Base-by-base conservation (phyloP, 2,888 invertebrate species). In the Yponomeuta sedellus region DNA sequence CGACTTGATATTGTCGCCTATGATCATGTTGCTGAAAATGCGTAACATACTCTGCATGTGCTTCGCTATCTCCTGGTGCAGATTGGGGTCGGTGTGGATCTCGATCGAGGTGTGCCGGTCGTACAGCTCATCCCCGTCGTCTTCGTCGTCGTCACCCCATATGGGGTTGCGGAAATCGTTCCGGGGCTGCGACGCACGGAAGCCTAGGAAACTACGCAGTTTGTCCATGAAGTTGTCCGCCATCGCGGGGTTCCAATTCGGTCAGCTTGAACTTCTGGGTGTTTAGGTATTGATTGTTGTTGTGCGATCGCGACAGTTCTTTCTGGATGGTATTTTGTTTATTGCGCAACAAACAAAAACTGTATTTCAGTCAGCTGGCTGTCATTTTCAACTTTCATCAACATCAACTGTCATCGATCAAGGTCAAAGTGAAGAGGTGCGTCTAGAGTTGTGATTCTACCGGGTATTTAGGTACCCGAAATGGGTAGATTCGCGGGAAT, bases 91-190 rank as follows among this genome's bases (percentile, higher is more conserved):
- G 16, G 75, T 71, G 65, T 73, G 74, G 5, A 75, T 69, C 16
- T 81, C 75, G 63, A 81, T 78, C 34, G 77, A 75, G 4, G 61
- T 16, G 10, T 83, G 77, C 70, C 81, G 81, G 11, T 82, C 75
- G 69, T 87, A 90, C 19, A 90, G 77, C 70, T 90, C 90, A 70
- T 89, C 89, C 3, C 80, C 87, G 57, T 85, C 85, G 68, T 89
- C 90, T 28, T 80, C 80, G 70, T 89, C 89, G 69, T 89, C 89
- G 68, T 89, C 89, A 6, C 82, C 84, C 90, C 91, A 90, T 71
- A 91, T 88, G 5, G 91, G 91, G 72, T 91, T 91, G 64, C 91
- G 82, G 72, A 91, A 91, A 71, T 90, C 88, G 69, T 88, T 91
- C 72, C 77, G 76, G 28, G 87, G 88, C 56, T 83, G 28, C 66